Conservation (phyloP, 2,888 invertebrate species). For the Drosophila conformis region DNA sequence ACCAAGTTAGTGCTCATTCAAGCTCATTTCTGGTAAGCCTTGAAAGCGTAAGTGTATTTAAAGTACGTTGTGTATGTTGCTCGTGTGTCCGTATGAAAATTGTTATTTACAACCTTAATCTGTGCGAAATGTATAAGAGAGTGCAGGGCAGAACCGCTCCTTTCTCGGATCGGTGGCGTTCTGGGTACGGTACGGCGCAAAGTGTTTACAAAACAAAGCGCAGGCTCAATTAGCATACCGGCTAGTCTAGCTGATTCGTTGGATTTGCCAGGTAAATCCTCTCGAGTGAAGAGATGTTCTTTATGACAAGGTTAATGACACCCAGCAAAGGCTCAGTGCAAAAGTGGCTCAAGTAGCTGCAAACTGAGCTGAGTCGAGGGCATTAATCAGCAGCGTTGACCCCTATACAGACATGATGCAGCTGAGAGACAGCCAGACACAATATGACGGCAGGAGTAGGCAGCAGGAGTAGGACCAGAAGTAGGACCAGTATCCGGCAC, state of each 20-base stretch:
- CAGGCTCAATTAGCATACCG: constrained; percentile 75
- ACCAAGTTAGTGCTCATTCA: too few species aligned
- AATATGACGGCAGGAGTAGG: constrained; percentile 20
- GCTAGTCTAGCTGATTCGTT: constrained; percentile 48
- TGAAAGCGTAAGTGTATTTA: constrained; percentile 21
- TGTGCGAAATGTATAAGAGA: constrained; percentile 78
- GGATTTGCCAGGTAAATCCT: constrained; percentile 35
- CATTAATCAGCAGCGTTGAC: constrained; percentile 55
- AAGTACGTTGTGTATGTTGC: constrained; percentile 24
- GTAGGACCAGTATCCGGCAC: constrained; percentile 22
- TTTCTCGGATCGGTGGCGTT: background rate
- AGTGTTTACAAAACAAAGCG: constrained; percentile 76
- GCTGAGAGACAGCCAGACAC: constrained; percentile 17
- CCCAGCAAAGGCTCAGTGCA: background rate
- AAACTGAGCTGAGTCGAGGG: constrained; percentile 5
- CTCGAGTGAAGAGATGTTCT: constrained; percentile 30
- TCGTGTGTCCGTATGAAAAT: constrained; percentile 44
- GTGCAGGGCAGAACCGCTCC: constrained; percentile 55
- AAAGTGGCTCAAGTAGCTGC: constrained; percentile 16
- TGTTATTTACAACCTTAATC: constrained; percentile 78
- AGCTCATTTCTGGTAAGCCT: background rate
- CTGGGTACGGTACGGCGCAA: constrained; percentile 17
- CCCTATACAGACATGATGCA: constrained; percentile 57
- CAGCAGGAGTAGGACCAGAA: constrained; percentile 23
- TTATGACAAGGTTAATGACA: constrained; percentile 81